Base-by-base conservation (phyloP, 2,797 vertebrate species). In the Phrynocephalus forsythii region DNA sequence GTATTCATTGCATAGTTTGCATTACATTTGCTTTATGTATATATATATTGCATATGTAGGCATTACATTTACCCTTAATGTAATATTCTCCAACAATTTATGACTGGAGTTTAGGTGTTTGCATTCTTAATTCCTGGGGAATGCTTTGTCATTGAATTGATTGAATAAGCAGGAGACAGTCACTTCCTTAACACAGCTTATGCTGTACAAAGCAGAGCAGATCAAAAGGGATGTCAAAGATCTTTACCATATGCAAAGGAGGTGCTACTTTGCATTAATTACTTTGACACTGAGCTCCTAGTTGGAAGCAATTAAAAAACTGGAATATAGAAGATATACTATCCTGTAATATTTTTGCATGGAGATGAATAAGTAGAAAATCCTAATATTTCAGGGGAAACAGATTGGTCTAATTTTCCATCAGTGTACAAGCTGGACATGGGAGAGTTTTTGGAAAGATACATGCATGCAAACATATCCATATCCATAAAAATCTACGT, bases 131-230 rank as follows among this genome's bases (percentile, higher is more conserved):
- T 16, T 75, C 63, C 56, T 75, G 10, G 24, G 28, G 52, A 30
- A 44, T 82, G 56, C 18, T 24, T 90, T 83, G 84, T 56, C 6
- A 33, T 38, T 44, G 3, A 0, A 28, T 69, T 73, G 79, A 48
- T 0, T 0, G 89, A 56, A 56, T 56, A 56, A 56, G 52, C 52
- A 56, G 52, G 75, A 18, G 9, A 85, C 77, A 86, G 79, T 56
- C 56, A 28, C 63, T 89, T 89, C 67, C 3, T 33, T 63, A 15
- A 66, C 75, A 0, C 4, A 4, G 33, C 76, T 92, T 86, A 16
- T 90, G 26, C 15, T 33, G 52, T 87, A 63, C 6, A 87, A 71
- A 71, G 69, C 50, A 87, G 30, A 85, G 63, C 48, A 68, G 75
- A 82, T 87, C 38, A 79, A 78, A 91, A 8, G 44, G 83, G 71